A percentile compares a stretch with the other conserved stretches of the same genome.
phyloP scores from a whole-genome alignment of 2,888 invertebrate species.

The Agrilus cyanescens region DNA sequence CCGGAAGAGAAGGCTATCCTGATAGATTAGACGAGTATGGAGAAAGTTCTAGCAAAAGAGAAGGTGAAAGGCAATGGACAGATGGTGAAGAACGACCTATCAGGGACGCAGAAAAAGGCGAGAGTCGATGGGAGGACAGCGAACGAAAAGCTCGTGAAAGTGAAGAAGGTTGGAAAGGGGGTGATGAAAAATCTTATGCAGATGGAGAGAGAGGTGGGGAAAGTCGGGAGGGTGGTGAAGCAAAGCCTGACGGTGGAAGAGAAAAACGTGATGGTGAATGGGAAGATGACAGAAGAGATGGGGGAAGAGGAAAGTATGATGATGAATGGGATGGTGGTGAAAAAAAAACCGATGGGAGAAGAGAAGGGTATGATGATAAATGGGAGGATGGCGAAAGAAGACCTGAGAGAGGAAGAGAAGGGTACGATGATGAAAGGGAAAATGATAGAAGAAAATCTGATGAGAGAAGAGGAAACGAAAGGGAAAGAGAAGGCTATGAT shows the following conservation, averaged over 20 bases:
- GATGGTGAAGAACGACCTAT: not conserved
- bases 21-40: not conserved
- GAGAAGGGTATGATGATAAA: not conserved
- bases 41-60: too few species aligned
- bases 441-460: not conserved
- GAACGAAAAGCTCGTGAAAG: not conserved
- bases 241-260: not conserved
- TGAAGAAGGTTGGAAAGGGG: not conserved
- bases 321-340: not conserved
- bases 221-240: not conserved
- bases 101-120: not conserved
- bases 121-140: not conserved
- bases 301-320: not conserved
- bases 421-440: not conserved
- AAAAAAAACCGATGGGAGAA: not conserved
- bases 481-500: not conserved
- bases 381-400: not conserved
- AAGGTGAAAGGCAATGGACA: not conserved
- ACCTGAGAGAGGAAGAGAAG: not conserved
- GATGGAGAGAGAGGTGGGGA: not conserved
- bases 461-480: not conserved
- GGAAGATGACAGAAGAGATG: not conserved
- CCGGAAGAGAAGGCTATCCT: not conserved
- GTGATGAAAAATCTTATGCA: not conserved
- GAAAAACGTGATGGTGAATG: constrained; percentile 1